Conservation (phyloP, 2,888 invertebrate species). For the Scaeva pyrastri region DNA sequence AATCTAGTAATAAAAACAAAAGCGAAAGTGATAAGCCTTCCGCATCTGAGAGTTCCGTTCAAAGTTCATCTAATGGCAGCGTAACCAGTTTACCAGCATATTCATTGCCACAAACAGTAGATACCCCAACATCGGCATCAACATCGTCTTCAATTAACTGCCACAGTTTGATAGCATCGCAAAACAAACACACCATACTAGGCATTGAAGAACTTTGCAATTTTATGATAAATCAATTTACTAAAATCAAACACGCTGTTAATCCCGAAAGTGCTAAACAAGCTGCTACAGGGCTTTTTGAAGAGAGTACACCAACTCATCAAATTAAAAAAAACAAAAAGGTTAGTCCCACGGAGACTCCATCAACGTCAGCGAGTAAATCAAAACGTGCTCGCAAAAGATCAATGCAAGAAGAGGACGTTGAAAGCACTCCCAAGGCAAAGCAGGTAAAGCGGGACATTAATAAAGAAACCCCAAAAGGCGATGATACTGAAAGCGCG, state of each 20-base stretch:
- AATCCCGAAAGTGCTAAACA: constrained; percentile 54
- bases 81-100: constrained; percentile 70
- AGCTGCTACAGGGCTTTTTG: constrained; percentile 9
- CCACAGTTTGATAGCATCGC: constrained; percentile 33
- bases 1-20: constrained; percentile 37
- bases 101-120: constrained; percentile 44
- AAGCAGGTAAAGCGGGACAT: constrained; percentile 69
- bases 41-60: constrained; percentile 53
- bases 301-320: constrained; percentile 44
- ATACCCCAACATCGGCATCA: constrained; percentile 58
- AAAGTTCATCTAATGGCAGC: constrained; percentile 76
- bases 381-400: constrained; percentile 63
- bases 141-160: constrained; percentile 67
- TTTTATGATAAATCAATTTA: constrained; percentile 77
- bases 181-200: constrained; percentile 69
- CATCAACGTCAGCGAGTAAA: constrained; percentile 66
- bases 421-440: constrained; percentile 70
- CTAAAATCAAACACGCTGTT: constrained; percentile 73
- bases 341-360: constrained; percentile 66
- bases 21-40: constrained; percentile 48
- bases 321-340: constrained; percentile 60
- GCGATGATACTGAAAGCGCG: constrained; percentile 52
- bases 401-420: constrained; percentile 71
- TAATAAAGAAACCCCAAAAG: constrained; percentile 55
- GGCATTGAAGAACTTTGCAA: constrained; percentile 76